A percentile compares a stretch with the other conserved stretches of the same genome.
These are phyloP conservation scores for Cyprinodon diabolis DNA, from an alignment of 2,797 vertebrate genomes.

Conservation along the genomic window DNA sequence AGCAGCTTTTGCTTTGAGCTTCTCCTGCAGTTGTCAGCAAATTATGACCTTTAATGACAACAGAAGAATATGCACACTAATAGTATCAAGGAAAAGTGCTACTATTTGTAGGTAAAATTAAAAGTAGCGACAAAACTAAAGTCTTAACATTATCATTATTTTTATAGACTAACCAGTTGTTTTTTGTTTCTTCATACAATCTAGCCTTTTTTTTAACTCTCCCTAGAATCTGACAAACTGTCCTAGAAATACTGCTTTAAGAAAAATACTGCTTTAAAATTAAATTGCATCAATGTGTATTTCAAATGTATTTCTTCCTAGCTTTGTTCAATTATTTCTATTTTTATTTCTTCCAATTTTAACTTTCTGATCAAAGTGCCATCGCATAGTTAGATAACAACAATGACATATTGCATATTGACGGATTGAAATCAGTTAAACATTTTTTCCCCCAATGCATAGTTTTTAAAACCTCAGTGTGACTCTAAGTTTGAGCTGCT, in stretches of 20 bases:
- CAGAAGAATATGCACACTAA: neutral
- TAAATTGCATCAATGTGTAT: no score
- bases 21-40: neutral
- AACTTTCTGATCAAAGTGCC: neutral
- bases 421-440: constrained; percentile 3
- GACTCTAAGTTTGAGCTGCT: constrained; percentile 34
- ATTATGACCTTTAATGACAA: neutral
- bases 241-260: neutral
- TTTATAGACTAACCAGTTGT: neutral
- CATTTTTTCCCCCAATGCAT: constrained; percentile 5
- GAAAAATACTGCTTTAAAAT: no score
- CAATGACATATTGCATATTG: neutral
- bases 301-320: no score
- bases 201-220: neutral
- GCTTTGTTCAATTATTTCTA: no score
- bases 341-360: neutral
- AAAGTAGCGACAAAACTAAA: neutral
- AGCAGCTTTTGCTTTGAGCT: neutral
- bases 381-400: neutral
- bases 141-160: neutral
- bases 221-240: neutral
- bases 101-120: neutral
- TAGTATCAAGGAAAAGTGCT: neutral
- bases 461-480: constrained; percentile 26
- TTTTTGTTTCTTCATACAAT: neutral